These are phyloP conservation scores for Thereuonema tuberculata DNA, from an alignment of 1,140 invertebrate species.

Conservation along the genomic window DNA sequence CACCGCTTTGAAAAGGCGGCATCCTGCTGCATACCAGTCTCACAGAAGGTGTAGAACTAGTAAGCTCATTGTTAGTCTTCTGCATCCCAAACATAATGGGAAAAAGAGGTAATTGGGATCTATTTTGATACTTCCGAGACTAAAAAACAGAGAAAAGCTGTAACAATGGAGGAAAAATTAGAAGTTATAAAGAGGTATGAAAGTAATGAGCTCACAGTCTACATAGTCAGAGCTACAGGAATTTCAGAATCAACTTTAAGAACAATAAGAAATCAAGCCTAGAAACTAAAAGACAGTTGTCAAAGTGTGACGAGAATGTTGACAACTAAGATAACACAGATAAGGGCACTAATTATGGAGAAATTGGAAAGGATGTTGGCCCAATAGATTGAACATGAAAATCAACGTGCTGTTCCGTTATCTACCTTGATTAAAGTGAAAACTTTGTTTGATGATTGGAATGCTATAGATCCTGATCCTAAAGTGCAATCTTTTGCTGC, in stretches of 20 bases:
- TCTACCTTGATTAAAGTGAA: neutral
- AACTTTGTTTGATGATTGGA: neutral
- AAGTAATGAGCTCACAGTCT: neutral
- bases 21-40: too few species aligned
- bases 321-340: neutral
- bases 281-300: neutral
- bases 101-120: too few species aligned
- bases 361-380: neutral
- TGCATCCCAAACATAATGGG: too few species aligned
- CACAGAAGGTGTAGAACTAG: too few species aligned
- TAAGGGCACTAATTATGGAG: neutral
- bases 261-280: neutral
- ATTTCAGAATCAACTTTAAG: neutral
- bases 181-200: neutral
- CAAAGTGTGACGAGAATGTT: neutral
- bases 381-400: neutral
- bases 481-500: constrained; percentile 18
- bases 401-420: neutral
- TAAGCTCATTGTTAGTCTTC: too few species aligned
- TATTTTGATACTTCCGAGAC: neutral
- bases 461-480: neutral
- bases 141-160: neutral
- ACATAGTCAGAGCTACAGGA: neutral
- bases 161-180: neutral
- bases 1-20: too few species aligned